phyloP scores from a whole-genome alignment of 2,797 vertebrate genomes.

The Spinibarbus caldwelli region DNA sequence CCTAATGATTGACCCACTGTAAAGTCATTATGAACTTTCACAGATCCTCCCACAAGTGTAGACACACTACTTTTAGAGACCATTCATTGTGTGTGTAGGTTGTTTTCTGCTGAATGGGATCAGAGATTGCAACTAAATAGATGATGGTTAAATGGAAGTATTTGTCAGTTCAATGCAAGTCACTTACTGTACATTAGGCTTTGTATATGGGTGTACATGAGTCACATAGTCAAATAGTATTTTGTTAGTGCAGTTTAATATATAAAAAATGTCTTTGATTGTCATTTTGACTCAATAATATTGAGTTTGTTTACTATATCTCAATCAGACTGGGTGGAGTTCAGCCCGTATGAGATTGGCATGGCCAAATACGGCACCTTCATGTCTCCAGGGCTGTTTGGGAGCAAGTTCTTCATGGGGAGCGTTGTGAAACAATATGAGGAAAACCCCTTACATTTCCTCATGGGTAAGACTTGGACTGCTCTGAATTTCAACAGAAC shows the following conservation, averaged over 20 bases:
- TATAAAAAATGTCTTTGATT: not conserved
- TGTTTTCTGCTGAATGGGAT: slow-evolving; percentile 24
- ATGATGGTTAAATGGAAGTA: slow-evolving; percentile 1
- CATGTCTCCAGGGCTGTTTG: slow-evolving; percentile 94
- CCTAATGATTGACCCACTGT: slow-evolving; percentile 36
- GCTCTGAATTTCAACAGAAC: not conserved
- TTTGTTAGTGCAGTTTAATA: not conserved
- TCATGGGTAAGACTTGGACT: slow-evolving; percentile 86
- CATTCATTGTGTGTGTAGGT: not conserved
- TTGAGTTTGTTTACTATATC: not conserved
- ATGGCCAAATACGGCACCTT: slow-evolving; percentile 99
- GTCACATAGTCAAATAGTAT: not conserved
- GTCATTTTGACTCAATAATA: not conserved
- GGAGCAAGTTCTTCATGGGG: slow-evolving; percentile 99
- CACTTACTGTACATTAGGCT: not conserved
- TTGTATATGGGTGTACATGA: not conserved
- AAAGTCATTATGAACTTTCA: not conserved
- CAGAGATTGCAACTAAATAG: slow-evolving; percentile 24
- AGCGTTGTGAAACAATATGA: slow-evolving; percentile 90
- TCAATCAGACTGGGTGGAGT: slow-evolving; percentile 96
- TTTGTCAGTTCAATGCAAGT: not conserved
- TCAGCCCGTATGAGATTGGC: slow-evolving; percentile 98
- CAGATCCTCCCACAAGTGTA: slow-evolving; percentile 4
- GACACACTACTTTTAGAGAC: slow-evolving; percentile 39
- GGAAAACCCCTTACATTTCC: slow-evolving; percentile 95